phyloP scores from a whole-genome alignment of 1,140 invertebrate species.

The Doryteuthis pealeii region DNA sequence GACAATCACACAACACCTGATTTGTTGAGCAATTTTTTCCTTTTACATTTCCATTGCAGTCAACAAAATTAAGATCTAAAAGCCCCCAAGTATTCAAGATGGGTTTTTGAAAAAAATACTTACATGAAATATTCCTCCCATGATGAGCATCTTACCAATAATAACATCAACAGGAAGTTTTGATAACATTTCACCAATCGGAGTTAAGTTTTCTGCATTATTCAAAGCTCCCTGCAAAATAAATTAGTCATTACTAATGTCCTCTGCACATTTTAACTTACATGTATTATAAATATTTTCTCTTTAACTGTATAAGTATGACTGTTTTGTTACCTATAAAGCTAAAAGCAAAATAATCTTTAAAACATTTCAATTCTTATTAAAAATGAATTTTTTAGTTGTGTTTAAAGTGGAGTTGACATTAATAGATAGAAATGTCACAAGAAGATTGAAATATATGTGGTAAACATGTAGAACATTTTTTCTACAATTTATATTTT shows the following conservation, averaged over 20 bases:
- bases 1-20: neutral
- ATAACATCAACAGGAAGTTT: slow-evolving; percentile 91
- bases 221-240: slow-evolving; percentile 76
- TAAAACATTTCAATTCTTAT: neutral
- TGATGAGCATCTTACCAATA: slow-evolving; percentile 94
- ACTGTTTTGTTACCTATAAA: neutral
- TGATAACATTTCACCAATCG: slow-evolving; percentile 83
- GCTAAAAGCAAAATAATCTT: neutral
- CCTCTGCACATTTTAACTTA: neutral
- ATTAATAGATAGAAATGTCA: neutral
- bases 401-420: neutral
- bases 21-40: neutral
- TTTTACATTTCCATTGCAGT: neutral
- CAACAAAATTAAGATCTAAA: neutral
- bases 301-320: neutral
- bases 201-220: slow-evolving; percentile 83
- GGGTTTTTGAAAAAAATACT: slow-evolving; percentile 13
- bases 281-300: no score
- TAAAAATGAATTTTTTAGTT: neutral
- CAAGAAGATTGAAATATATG: no score
- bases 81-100: no score
- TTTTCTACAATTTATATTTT: no score
- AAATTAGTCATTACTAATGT: slow-evolving; percentile 23
- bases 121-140: slow-evolving; percentile 80
- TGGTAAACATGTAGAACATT: no score